Conservation (phyloP, 2,888 invertebrate species). For the Hedychridium roseum region DNA sequence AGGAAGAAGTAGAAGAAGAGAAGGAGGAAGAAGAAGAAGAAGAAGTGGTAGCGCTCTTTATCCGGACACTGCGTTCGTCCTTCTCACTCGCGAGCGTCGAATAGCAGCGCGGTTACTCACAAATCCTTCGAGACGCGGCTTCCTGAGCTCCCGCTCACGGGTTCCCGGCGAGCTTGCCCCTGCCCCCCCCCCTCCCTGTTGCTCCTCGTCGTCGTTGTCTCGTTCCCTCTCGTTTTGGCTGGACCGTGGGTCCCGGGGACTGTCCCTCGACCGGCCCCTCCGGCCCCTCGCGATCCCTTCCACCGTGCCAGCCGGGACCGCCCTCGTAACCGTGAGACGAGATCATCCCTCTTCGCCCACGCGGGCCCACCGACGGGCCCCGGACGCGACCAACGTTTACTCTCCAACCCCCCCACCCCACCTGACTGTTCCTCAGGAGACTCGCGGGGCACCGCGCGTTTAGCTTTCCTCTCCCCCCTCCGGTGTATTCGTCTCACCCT, state of each 20-base stretch:
- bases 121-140: conserved; percentile 58
- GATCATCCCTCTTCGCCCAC: conserved; percentile 53
- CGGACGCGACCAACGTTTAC: too few relatives aligned
- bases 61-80: conserved; percentile 41
- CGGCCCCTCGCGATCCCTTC: conserved; percentile 37
- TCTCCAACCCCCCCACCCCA: too few relatives aligned
- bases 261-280: conserved; percentile 28
- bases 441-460: conserved; percentile 5
- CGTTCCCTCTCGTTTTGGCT: conserved; percentile 15
- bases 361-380: too few relatives aligned
- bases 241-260: conserved; percentile 10
- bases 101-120: conserved; percentile 59
- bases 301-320: conserved; percentile 38
- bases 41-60: conserved; percentile 53
- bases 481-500: conserved; percentile 5
- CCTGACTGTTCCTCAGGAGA: too few relatives aligned
- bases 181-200: conserved; percentile 21
- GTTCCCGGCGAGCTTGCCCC: conserved; percentile 20
- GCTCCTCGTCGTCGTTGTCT: conserved; percentile 12
- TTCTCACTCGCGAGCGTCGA: conserved; percentile 53
- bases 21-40: conserved; percentile 32
- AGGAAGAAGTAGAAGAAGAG: conserved; percentile 18
- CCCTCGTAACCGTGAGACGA: conserved; percentile 46
- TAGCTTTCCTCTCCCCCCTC: neutral
- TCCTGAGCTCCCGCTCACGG: conserved; percentile 53